Evolutionary conservation across 2,888 invertebrate genomes (phyloP), one percentile per base, ranked within the genome.

Genomic region (Trissolcus brochymenae): DNA sequence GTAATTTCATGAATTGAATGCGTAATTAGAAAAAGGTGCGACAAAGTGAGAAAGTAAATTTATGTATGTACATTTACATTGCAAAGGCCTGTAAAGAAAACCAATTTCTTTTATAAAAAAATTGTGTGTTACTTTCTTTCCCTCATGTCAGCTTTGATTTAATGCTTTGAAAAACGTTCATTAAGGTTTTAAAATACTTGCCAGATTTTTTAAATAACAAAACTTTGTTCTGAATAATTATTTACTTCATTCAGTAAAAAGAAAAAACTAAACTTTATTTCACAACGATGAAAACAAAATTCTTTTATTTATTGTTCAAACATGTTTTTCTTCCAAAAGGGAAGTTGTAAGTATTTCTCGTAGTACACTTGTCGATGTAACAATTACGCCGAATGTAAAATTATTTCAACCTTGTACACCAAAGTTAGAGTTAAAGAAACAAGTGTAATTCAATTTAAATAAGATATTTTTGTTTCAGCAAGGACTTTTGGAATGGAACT

Each of bases 1-100:
- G 59, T 75, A 46, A 71, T 76, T 71, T 71, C 57, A 76, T 66
- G 71, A 66, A 66, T 76, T 71, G 70, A 76, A 76, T 66, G 66
- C 70, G 62, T 70, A 70, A 75, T 68, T 75, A 64, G 64, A 64
- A 64, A 75, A 74, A 49, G 67, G 57, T 25, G 51, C 41, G 35
- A 56, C 40, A 72, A 50, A 50, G 54, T 40, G 60, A 54, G 49
- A 61, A 40, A 29, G 55, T 41, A 61, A 54, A 53, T 60, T 21
- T 56, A 13, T 50, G n/a, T 56, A 56, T 59, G 16, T 46, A 46
- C 46, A 59, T 59, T 14, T 59, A 16, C 43, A 57, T 43, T 43
- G 16, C 19, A 43, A 13, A 59, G 46, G 14, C 16, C 46, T 29
- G 46, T 46, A 16, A 46, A 46, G 16, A 29, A 46, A 14, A 46